These are phyloP conservation scores for Mormyrus proboscirostris DNA, from an alignment of 2,797 vertebrate genomes.

Conservation along the genomic window DNA sequence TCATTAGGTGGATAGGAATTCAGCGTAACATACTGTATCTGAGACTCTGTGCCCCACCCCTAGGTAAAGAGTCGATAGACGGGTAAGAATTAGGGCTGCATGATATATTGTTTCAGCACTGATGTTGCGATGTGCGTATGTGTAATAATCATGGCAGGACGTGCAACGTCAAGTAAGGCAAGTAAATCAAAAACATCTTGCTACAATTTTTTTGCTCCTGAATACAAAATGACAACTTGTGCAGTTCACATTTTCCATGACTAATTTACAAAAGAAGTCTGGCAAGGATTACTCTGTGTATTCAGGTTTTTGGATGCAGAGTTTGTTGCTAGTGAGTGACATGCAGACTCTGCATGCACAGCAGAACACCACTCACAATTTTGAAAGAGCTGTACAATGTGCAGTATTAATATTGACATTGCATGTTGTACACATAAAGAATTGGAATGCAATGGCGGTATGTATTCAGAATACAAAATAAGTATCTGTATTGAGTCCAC, in stretches of 20 bases:
- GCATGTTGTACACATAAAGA: neutral
- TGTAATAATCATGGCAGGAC: neutral
- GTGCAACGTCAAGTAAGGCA: neutral
- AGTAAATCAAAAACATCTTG: neutral
- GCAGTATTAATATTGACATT: neutral
- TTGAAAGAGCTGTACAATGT: neutral
- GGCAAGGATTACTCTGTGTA: neutral
- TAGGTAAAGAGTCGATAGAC: neutral
- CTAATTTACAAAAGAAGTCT: neutral
- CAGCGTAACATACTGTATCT: neutral
- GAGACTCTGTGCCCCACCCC: neutral
- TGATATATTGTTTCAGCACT: neutral
- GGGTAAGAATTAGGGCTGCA: neutral
- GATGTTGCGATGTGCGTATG: neutral
- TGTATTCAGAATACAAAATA: neutral
- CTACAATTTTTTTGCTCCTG: neutral
- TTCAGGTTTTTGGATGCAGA: neutral
- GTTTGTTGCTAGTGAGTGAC: neutral
- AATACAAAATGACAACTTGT: neutral
- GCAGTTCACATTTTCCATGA: neutral
- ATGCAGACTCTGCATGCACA: neutral
- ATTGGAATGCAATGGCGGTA: neutral
- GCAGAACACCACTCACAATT: neutral
- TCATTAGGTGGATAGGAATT: neutral
- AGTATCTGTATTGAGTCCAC: neutral